These are phyloP conservation scores for Daphoenositta chrysoptera DNA, from an alignment of 2,113 vertebrate species.

Conservation along the genomic window DNA sequence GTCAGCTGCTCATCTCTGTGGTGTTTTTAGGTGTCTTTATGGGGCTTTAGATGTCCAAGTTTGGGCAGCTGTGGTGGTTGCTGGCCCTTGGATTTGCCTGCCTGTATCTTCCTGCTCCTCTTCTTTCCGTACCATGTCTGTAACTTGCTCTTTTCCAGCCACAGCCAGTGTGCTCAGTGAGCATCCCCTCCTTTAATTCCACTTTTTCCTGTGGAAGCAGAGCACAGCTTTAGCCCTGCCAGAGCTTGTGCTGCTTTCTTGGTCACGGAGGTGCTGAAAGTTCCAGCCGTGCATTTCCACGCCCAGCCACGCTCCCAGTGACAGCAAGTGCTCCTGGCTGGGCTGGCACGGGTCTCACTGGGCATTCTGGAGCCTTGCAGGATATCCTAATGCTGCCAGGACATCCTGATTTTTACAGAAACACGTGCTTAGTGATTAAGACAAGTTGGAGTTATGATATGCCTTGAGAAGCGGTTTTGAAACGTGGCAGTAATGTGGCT, in stretches of 20 bases:
- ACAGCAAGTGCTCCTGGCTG: neutral
- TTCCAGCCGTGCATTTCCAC: neutral
- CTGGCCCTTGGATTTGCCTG: neutral
- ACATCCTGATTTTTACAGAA: neutral
- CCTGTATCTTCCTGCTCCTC: neutral
- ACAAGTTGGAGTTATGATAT: accelerated
- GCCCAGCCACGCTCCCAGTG: neutral
- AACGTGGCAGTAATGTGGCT: accelerated
- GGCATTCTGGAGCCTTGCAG: neutral
- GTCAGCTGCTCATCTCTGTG: neutral
- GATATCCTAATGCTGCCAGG: neutral
- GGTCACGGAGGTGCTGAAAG: slow-evolving; percentile 30
- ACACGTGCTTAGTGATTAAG: neutral
- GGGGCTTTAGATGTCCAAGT: neutral
- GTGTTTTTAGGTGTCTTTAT: neutral
- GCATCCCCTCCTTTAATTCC: neutral
- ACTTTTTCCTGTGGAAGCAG: neutral
- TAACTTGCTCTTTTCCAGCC: neutral
- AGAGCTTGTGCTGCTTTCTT: neutral
- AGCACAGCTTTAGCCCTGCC: neutral
- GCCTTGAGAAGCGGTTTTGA: neutral
- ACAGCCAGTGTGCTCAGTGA: neutral
- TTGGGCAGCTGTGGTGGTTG: neutral
- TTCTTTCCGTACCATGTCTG: accelerated
- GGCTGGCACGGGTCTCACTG: neutral